Conservation (phyloP, 2,888 invertebrate species). For the Caprella mutica region DNA sequence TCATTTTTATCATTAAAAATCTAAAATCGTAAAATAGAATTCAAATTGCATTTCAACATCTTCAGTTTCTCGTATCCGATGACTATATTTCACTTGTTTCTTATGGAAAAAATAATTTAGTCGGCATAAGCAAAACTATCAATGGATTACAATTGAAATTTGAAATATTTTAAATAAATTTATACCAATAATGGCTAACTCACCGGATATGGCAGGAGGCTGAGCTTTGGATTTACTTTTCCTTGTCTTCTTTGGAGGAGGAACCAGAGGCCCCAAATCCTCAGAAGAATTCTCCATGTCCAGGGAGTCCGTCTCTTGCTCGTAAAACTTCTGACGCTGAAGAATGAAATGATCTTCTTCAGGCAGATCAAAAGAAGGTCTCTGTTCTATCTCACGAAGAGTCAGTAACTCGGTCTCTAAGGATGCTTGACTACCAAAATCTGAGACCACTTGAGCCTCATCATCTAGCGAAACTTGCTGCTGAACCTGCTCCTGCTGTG, state of each 20-base stretch:
- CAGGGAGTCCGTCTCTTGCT: not conserved
- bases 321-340: not conserved
- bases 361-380: conserved; percentile 6
- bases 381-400: not conserved
- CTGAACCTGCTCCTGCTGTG: not conserved
- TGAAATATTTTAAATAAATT: too few species aligned
- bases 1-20: too few species aligned
- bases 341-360: conserved; percentile 3
- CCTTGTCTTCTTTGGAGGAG: conserved; percentile 2
- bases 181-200: too few species aligned
- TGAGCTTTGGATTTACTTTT: not conserved
- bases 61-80: too few species aligned
- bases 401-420: conserved; percentile 5
- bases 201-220: not conserved
- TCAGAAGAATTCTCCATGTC: not conserved
- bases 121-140: too few species aligned
- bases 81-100: too few species aligned
- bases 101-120: too few species aligned
- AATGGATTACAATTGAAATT: too few species aligned
- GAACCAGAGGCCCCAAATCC: not conserved
- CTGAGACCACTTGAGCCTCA: not conserved
- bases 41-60: too few species aligned
- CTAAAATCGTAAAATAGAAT: too few species aligned
- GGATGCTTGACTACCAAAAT: conserved; percentile 1
- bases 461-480: not conserved